Evolutionary conservation across 2,113 vertebrate genomes (phyloP), one percentile per base, ranked within the genome.

Genomic region (Halcyon senegalensis): DNA sequence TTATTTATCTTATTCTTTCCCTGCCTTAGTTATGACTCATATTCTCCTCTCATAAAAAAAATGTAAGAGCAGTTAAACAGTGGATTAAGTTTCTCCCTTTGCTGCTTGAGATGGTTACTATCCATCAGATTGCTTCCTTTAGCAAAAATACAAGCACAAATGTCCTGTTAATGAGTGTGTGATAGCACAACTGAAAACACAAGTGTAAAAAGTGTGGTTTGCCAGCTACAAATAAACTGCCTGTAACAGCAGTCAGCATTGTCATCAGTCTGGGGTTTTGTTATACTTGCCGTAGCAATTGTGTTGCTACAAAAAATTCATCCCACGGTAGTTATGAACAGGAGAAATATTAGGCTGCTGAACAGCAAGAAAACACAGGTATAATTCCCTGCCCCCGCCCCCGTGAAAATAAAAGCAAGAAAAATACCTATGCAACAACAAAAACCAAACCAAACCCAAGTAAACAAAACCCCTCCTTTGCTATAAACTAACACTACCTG

Each of bases 11-110:
- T 82, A 44, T 69, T 66, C 82, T 78, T 87, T 20, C 37, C 30
- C 20, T 70, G 46, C n/a, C 16, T 86, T 48, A 91, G 68, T 63
- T 78, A 86, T 90, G 92, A 95, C 63, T 96, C 81, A 94, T 95
- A 85, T 91, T 93, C 78, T 94, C 78, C 78, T 82, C 60, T 85
- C 50, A 48, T 33, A 72, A 50, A 73, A 81, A 91, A n/a, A 87
- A 46, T 39, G 24, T 23, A 56, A 17, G 6, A 33, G 30, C 8
- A 85, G 53, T 58, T 84, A 46, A 85, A 80, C 9, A 74, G 53
- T 4, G 3, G 37, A 93, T 89, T 69, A 73, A 66, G 25, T 91
- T 96, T 76, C 46, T 88, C 63, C 37, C 31, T 62, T 73, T 70
- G 27, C 82, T 83, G 25, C n/a, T 83, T 60, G 48, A 60, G 67